Evolutionary conservation across 92 coral and sea anemone genomes (phyloP).

Genomic region (Desmophyllum pertusum): DNA sequence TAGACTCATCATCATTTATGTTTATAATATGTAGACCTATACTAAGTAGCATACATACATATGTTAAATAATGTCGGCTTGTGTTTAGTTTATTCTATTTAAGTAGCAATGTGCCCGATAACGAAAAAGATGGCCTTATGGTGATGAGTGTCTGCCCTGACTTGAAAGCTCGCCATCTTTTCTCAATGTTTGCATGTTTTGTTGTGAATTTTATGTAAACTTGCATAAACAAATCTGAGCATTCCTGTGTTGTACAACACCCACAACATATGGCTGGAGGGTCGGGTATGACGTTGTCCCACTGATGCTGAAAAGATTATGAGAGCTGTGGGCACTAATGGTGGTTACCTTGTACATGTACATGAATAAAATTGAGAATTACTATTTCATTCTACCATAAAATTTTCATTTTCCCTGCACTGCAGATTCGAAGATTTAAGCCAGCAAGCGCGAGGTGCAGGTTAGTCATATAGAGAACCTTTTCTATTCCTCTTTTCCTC

Average conservation of each 20-base stretch:
- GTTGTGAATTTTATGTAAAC: conserved; percentile 55
- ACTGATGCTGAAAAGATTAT: conserved; percentile 94
- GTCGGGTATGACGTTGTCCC: conserved; percentile 77
- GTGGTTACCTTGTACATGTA: neutral
- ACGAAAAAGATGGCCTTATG: conserved; percentile 93
- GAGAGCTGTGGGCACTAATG: conserved; percentile 97
- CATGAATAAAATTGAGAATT: no score
- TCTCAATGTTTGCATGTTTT: conserved; percentile 56
- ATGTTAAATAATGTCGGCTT: neutral
- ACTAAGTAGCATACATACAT: no score
- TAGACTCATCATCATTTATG: no score
- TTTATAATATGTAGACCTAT: no score
- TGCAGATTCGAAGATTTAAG: conserved; percentile 89
- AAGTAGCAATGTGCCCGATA: conserved; percentile 75
- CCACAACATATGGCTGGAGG: conserved; percentile 53
- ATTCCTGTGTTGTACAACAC: conserved; percentile 49
- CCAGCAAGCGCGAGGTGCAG: conserved; percentile 96
- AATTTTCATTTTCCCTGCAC: neutral
- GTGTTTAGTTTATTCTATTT: neutral
- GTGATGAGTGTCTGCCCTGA: conserved; percentile 86
- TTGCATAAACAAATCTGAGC: conserved; percentile 43
- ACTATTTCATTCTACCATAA: neutral
- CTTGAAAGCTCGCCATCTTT: conserved; percentile 65
- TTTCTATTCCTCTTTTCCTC: neutral
- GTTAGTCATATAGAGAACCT: conserved; percentile 35